Percentiles rank a stretch among this genome's conserved stretches.
Evolutionary conservation across 1,140 invertebrate genomes (phyloP).

Genomic region (Tribolium madens): DNA sequence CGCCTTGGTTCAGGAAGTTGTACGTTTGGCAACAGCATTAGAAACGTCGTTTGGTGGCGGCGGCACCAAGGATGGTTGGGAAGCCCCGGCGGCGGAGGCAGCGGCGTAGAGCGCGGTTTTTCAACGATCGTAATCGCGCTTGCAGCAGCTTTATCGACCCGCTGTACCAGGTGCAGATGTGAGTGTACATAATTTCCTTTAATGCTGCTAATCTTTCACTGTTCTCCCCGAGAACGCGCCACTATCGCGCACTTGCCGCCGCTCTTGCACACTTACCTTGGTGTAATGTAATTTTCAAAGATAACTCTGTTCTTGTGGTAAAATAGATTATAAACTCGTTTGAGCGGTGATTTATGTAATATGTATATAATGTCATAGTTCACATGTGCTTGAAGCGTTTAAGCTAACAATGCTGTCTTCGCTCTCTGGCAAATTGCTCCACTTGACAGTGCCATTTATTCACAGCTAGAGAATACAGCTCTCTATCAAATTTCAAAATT

Average conservation of each 20-base stretch:
- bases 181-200: slow-evolving; percentile 50
- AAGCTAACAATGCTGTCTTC: slow-evolving; percentile 49
- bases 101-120: slow-evolving; percentile 26
- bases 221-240: slow-evolving; percentile 32
- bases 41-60: slow-evolving; percentile 6
- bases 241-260: slow-evolving; percentile 32
- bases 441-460: slow-evolving; percentile 43
- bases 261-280: slow-evolving; percentile 18
- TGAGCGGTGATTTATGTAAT: slow-evolving; percentile 54
- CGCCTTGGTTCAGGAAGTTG: slow-evolving; percentile 38
- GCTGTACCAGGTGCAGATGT: slow-evolving; percentile 47
- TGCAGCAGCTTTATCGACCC: slow-evolving; percentile 43
- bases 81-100: not conserved
- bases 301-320: slow-evolving; percentile 44
- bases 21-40: slow-evolving; percentile 41
- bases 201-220: slow-evolving; percentile 49
- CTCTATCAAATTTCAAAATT: slow-evolving; percentile 44
- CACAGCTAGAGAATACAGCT: slow-evolving; percentile 35
- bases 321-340: slow-evolving; percentile 55
- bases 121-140: slow-evolving; percentile 36
- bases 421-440: slow-evolving; percentile 37
- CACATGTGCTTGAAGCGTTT: slow-evolving; percentile 45
- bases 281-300: slow-evolving; percentile 40
- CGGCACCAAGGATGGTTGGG: not conserved
- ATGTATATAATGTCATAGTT: slow-evolving; percentile 48